Evolutionary conservation across 2,113 vertebrate species (phyloP), one percentile per base, ranked within the genome.

Genomic region (Coptodon rendalli): DNA sequence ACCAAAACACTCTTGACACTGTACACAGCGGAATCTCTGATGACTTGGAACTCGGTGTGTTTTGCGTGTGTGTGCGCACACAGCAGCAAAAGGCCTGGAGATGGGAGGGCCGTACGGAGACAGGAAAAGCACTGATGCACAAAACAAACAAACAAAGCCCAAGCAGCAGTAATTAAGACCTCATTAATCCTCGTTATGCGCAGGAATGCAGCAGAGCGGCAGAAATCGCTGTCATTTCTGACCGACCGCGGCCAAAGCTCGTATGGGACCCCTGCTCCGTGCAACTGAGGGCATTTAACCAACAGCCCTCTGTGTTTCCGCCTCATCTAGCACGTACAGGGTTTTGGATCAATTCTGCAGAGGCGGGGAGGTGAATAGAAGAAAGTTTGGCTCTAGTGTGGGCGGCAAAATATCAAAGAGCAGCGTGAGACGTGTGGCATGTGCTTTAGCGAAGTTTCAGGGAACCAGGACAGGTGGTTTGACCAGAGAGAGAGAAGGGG

Each of bases 111-210:
- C 13, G 6, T 56, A 50, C 16, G 13, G 82, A 91, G 53, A 89
- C 93, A 91, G 93, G 91, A 95, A 94, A 91, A 93, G 82, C 87
- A 81, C 87, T 73, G 89, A 85, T 84, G 90, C 91, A 91, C 87
- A 92, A 93, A 86, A 91, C 90, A 96, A 96, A 95, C 94, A 96
- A 95, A 95, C 86, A 89, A 87, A 86, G 80, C 12, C 90, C 52
- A 52, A 93, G 92, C 89, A 88, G 84, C 83, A 10, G 86, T 89
- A 95, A 96, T 95, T 92, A 95, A 86, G 90, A 82, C 89, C 94
- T 96, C 90, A 91, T 96, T 96, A 96, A 87, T 86, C 82, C 92
- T 84, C 16, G 89, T 95, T 95, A 95, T 82, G 86, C 31, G 84
- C 90, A 89, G 84, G 66, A 84, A 91, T 50, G 87, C 93, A 95